A percentile compares a stretch with the other conserved stretches of the same genome.
phyloP scores from a whole-genome alignment of 2,797 vertebrate genomes.

The Capromys pilorides region DNA sequence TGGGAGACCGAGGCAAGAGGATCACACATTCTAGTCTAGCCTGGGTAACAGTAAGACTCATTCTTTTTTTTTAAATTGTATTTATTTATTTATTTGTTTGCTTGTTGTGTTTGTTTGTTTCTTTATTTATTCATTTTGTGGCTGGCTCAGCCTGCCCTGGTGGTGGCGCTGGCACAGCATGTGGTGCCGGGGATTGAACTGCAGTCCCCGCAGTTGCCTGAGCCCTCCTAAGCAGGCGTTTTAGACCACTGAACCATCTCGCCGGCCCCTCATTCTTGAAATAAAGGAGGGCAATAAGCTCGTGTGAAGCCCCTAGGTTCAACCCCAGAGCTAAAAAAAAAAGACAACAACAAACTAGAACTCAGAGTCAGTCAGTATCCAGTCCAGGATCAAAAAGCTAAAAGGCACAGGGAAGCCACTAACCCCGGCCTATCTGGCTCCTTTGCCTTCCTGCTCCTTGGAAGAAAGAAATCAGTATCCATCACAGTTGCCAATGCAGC shows the following conservation, averaged over 20 bases:
- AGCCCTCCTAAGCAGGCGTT: no score
- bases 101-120: no score
- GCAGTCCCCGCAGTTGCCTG: no score
- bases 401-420: background rate
- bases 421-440: background rate
- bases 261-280: background rate
- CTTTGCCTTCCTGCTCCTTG: background rate
- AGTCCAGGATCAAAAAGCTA: background rate
- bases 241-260: no score
- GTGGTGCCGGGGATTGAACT: no score
- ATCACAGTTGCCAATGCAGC: background rate
- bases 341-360: background rate
- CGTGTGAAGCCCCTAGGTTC: background rate
- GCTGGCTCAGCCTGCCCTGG: no score
- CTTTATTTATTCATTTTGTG: no score
- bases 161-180: no score
- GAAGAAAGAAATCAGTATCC: background rate
- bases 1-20: background rate
- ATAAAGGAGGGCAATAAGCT: background rate
- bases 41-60: background rate
- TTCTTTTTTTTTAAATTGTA: no score
- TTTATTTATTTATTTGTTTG: no score
- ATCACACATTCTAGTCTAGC: background rate
- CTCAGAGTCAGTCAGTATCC: background rate
- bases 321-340: background rate